Evolutionary conservation across 2,888 invertebrate species (phyloP).

Genomic region (Cheilosia variabilis): DNA sequence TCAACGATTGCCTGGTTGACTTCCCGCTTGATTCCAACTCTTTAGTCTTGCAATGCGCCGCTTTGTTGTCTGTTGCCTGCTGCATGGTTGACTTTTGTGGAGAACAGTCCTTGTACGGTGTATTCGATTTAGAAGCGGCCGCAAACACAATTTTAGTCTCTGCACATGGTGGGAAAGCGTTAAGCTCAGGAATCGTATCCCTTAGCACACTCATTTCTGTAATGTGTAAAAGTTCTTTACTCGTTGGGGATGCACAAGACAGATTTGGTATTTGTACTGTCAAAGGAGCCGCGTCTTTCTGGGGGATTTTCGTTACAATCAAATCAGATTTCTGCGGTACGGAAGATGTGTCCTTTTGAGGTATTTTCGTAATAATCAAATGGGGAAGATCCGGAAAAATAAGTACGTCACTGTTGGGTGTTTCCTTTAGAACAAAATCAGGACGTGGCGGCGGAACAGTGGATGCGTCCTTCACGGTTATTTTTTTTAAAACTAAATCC

Average conservation of each 20-base stretch:
- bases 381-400: background rate
- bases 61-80: too few relatives aligned
- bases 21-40: background rate
- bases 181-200: too few relatives aligned
- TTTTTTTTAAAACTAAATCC: too few relatives aligned
- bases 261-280: background rate
- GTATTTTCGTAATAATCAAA: background rate
- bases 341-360: background rate
- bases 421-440: too few relatives aligned
- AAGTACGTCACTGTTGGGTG: too few relatives aligned
- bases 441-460: too few relatives aligned
- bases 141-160: too few relatives aligned
- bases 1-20: background rate
- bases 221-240: background rate
- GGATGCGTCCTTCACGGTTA: too few relatives aligned
- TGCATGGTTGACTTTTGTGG: too few relatives aligned
- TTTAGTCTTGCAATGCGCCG: background rate
- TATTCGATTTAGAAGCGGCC: too few relatives aligned
- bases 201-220: background rate
- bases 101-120: too few relatives aligned
- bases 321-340: background rate
- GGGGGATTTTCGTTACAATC: background rate
- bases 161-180: too few relatives aligned
- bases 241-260: background rate
- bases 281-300: background rate